Evolutionary conservation across 2,888 invertebrate genomes (phyloP), one percentile per base, ranked within the genome.

Genomic region (Andrena marginata): DNA sequence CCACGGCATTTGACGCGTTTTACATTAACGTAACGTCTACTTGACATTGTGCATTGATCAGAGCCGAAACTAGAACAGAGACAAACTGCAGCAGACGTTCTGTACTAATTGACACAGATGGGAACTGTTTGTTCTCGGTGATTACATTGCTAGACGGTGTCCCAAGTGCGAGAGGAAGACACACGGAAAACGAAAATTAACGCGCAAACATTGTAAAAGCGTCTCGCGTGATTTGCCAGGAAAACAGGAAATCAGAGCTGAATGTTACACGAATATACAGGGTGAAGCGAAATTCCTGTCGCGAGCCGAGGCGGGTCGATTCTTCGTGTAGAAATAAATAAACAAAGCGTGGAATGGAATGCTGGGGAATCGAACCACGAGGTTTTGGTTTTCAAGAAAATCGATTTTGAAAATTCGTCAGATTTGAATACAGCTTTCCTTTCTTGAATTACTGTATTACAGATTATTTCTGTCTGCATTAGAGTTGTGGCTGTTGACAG

Each of bases 31-130:
- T 16, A 42, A 26, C 54, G 13, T 29, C 13, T 56, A 20, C n/a
- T 60, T 59, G 68, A 60, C 2, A 31, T 23, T 26, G 33, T n/a
- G 26, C 33, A 20, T 16, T 48, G 67, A 67, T 71, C 77, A 72
- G 59, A 56, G 35, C 71, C 33, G 54, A 56, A 54, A 60, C 59
- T 73, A 10, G 49, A 72, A 7, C 23, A 42, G 62, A 20, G 68
- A 56, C 48, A 56, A 79, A 74, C 54, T 69, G 20, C 26, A 20
- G 13, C n/a, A 48, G 63, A 48, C 23, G 6, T 35, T 75, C 31
- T 29, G 20, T 23, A 51, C 56, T 69, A 48, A 79, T 74, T 69
- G 68, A 74, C 49, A 33, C 62, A 48, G 51, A 69, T 56, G 73
- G 56, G 33, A 75, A 59, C 51, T 73, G 62, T 73, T 73, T 60